Base-by-base conservation (phyloP, 2,113 vertebrate species). In the Pipa parva region DNA sequence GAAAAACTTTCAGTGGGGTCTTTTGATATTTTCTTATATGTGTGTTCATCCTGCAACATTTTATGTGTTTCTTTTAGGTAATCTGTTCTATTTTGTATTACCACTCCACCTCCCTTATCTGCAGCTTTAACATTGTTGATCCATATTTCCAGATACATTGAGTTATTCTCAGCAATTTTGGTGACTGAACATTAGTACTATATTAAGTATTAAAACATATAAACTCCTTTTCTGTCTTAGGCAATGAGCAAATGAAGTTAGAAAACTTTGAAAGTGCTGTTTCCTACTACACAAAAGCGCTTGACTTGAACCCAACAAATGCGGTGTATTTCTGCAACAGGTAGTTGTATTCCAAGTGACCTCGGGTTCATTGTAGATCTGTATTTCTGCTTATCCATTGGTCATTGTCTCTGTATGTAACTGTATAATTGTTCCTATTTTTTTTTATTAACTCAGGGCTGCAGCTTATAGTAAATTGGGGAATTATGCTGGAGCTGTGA, bases 241-340 rank as follows among this genome's bases (percentile, higher is more conserved):
- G 97, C 3, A 99, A 99, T 0, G 95, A 98, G 46, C 95, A 97
- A 29, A 99, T 99, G 97, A 97, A 94, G 67, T 84, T 88, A 9
- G 97, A 99, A 1, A 96, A 97, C 77, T 98, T 92, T 0, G 84
- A 88, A 20, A 92, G 90, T 0, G 95, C 97, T 0, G 88, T 98
- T 18, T 88, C 88, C 54, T 95, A 93, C 75, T 99, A 99, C 25
- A 93, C 92, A 0, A 93, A 92, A 81, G 97, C 97, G 66, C 95
- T 99, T 3, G 85, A 92, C 29, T 71, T 97, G 48, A 97, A 99
- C 72, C 92, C 93, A 0, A 83, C 89, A 76, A 99, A 98, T 1
- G 95, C 95, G 0, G 96, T 99, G 18, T 99, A 99, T 63, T 98
- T 90, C 81, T 99, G 97, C 77, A 99, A 99, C 88, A 93, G 97